phyloP scores from a whole-genome alignment of 2,888 invertebrate genomes.

The Chelonus formosanus region DNA sequence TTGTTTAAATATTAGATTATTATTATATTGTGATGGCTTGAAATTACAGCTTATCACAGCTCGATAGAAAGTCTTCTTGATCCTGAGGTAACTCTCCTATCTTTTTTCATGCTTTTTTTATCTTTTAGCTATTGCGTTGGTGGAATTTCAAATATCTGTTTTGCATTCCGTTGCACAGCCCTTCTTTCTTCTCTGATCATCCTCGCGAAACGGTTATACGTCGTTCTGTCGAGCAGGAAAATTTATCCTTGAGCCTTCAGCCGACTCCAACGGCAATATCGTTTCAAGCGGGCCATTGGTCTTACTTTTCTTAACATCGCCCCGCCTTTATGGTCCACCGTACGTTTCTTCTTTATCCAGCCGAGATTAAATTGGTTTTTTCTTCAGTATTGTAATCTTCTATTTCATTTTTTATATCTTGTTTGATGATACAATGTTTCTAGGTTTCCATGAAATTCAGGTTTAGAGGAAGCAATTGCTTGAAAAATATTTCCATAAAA shows the following conservation, averaged over 20 bases:
- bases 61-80: conserved; percentile 23
- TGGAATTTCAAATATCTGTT: conserved; percentile 58
- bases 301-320: conserved; percentile 38
- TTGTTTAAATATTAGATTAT: conserved; percentile 5
- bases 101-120: conserved; percentile 27
- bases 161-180: conserved; percentile 46
- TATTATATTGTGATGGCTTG: conserved; percentile 11
- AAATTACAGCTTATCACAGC: conserved; percentile 20
- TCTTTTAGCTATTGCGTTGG: conserved; percentile 34
- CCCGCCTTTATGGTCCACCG: not conserved
- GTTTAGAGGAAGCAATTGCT: too few species aligned
- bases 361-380: conserved; percentile 32
- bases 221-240: conserved; percentile 50
- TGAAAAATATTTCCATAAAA: too few species aligned
- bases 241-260: conserved; percentile 53
- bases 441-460: too few species aligned
- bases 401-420: not conserved
- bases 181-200: conserved; percentile 10
- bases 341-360: conserved; percentile 20
- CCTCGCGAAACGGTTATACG: conserved; percentile 45
- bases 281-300: conserved; percentile 47
- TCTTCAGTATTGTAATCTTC: not conserved
- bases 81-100: not conserved
- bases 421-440: not conserved
- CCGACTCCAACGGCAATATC: conserved; percentile 47